Percentiles rank a stretch among this genome's conserved stretches.
Conservation (phyloP, 2,797 vertebrate genomes). For the Eulemur coronatus region DNA sequence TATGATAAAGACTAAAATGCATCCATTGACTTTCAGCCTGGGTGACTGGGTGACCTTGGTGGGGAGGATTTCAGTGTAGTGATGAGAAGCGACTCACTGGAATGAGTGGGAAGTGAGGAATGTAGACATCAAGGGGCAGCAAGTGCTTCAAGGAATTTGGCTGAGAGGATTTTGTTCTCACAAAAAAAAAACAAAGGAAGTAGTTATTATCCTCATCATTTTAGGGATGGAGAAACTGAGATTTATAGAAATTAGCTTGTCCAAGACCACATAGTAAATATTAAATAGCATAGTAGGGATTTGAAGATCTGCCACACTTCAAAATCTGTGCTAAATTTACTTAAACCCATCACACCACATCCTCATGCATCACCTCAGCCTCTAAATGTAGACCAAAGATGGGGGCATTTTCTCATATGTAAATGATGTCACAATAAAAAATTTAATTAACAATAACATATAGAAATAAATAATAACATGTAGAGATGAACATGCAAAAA, state of each 20-base stretch:
- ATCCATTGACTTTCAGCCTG: neutral
- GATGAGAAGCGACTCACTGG: neutral
- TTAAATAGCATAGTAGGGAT: neutral
- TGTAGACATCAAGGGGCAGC: neutral
- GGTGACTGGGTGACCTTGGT: neutral
- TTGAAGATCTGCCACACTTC: neutral
- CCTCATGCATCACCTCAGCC: neutral
- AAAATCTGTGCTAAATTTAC: neutral
- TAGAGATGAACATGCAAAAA: neutral
- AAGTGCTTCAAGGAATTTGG: neutral
- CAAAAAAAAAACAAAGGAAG: neutral
- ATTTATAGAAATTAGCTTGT: neutral
- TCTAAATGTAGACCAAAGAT: neutral
- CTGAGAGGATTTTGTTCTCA: neutral
- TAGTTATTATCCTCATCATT: neutral
- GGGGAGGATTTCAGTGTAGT: neutral
- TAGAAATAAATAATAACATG: neutral
- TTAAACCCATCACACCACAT: neutral
- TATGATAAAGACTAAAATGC: neutral
- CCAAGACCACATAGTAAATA: neutral
- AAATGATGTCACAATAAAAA: neutral
- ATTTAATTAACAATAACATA: neutral
- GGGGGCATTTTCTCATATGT: neutral
- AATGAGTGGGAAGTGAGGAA: neutral
- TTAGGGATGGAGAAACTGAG: neutral